Conservation (phyloP, 2,797 vertebrate species). For the Capromys pilorides region DNA sequence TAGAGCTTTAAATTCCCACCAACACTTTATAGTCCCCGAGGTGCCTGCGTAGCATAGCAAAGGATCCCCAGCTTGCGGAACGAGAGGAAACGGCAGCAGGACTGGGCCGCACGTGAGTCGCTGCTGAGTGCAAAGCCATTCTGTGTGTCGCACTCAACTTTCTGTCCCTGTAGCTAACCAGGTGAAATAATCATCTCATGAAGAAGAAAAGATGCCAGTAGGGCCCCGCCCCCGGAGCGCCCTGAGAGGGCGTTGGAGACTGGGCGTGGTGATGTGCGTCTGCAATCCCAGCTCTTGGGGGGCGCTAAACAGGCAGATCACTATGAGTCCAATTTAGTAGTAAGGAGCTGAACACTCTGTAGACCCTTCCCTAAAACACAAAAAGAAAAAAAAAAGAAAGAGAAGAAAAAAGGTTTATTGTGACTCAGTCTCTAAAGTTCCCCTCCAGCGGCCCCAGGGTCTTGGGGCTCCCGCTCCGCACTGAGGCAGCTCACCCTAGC, state of each 20-base stretch:
- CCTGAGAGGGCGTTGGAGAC: no score
- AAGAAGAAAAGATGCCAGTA: no score
- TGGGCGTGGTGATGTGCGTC: no score
- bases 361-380: no score
- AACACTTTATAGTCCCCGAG: background rate
- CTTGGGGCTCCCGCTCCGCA: no score
- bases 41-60: background rate
- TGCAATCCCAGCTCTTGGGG: no score
- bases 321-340: no score
- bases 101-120: fast-evolving
- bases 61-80: background rate
- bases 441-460: no score
- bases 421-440: background rate
- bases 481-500: background rate
- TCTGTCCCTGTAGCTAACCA: background rate
- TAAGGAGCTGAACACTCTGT: no score
- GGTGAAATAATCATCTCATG: background rate
- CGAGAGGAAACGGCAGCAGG: background rate
- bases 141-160: background rate
- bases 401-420: background rate
- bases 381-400: background rate
- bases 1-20: background rate
- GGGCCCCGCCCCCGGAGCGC: no score
- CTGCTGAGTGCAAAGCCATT: no score
- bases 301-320: no score